Evolutionary conservation across 2,797 vertebrate species (phyloP).

Genomic region (Ispidina picta): DNA sequence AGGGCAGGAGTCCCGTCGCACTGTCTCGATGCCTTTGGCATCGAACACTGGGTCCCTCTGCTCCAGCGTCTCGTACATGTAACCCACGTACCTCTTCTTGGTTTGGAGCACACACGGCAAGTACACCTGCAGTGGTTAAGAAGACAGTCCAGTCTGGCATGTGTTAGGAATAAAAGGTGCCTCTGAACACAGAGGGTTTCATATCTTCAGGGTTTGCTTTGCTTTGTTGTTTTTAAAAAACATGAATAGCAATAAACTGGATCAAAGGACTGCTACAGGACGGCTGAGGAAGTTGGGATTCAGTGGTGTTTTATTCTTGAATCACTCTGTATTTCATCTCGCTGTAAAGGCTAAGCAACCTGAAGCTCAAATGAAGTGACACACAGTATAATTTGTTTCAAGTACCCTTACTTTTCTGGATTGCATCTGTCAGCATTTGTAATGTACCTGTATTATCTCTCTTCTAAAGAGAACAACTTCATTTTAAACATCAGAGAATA

Average conservation of each 20-base stretch:
- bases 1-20: slow-evolving; percentile 93
- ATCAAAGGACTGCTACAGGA: background rate
- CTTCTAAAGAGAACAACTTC: background rate
- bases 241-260: background rate
- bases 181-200: background rate
- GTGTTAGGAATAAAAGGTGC: background rate
- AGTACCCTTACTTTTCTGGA: background rate
- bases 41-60: slow-evolving; percentile 95
- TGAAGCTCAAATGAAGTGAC: background rate
- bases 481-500: background rate
- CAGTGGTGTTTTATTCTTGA: background rate
- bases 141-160: background rate
- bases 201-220: background rate
- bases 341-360: background rate
- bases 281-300: background rate
- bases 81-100: slow-evolving; percentile 97
- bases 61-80: slow-evolving; percentile 96
- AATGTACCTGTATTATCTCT: background rate
- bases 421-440: background rate
- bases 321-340: background rate
- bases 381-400: background rate
- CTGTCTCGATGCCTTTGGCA: slow-evolving; percentile 98
- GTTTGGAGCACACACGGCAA: slow-evolving; percentile 97
- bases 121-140: slow-evolving; percentile 84
- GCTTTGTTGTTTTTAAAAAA: background rate